These are phyloP conservation scores for Dendrolimus punctatus DNA, from an alignment of 1,140 invertebrate species.

Conservation along the genomic window DNA sequence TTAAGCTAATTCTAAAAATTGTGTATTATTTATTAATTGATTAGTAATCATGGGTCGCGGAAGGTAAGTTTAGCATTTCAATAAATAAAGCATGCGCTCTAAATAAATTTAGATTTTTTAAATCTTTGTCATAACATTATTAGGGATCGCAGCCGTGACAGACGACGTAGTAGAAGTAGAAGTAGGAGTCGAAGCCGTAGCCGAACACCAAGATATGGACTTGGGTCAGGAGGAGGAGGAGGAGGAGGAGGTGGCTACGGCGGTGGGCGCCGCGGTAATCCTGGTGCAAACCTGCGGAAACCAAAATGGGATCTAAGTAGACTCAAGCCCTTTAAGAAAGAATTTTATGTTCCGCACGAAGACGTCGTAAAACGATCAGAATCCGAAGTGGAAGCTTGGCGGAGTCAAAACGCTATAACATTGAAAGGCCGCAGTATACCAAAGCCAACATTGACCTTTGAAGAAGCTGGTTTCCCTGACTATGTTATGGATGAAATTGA, in stretches of 20 bases:
- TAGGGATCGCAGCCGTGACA: conserved; percentile 59
- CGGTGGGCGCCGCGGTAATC: conserved; percentile 70
- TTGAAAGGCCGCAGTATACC: conserved; percentile 84
- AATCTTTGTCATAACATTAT: conserved; percentile 6
- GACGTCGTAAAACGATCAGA: conserved; percentile 79
- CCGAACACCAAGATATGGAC: conserved; percentile 53
- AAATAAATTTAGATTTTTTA: not conserved
- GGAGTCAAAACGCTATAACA: conserved; percentile 85
- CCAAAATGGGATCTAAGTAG: conserved; percentile 84
- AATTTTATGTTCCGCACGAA: conserved; percentile 90
- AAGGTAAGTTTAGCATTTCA: conserved; percentile 34
- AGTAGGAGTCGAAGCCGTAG: conserved; percentile 62
- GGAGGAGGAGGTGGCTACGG: conserved; percentile 65
- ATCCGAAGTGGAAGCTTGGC: conserved; percentile 82
- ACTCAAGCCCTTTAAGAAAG: conserved; percentile 92
- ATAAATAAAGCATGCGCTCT: conserved; percentile 3
- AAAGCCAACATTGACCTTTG: conserved; percentile 87
- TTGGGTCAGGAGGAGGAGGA: conserved; percentile 41
- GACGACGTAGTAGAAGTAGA: conserved; percentile 54
- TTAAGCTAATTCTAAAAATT: not conserved
- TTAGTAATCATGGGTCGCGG: conserved; percentile 43
- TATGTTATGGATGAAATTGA: conserved; percentile 85
- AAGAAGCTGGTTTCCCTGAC: conserved; percentile 88
- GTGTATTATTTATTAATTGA: not conserved
- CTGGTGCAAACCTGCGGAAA: conserved; percentile 74